Conservation (phyloP, 2,113 vertebrate species). For the Phalacrocorax carbo region DNA sequence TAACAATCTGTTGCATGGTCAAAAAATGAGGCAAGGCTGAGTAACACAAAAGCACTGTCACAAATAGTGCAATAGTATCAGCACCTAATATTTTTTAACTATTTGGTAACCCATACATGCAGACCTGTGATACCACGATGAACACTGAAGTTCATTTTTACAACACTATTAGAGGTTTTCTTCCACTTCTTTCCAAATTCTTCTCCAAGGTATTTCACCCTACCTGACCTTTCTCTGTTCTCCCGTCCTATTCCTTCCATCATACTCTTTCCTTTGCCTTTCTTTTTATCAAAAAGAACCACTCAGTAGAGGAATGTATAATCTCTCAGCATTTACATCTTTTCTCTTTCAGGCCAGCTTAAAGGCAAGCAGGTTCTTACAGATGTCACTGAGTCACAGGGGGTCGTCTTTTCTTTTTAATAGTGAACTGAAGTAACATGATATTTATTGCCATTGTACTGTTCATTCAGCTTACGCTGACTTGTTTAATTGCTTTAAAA, state of each 20-base stretch:
- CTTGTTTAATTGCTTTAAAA: background rate
- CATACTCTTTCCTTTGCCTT: background rate
- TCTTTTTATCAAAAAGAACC: background rate
- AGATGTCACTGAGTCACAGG: background rate
- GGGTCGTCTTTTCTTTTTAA: background rate
- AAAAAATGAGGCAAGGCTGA: background rate
- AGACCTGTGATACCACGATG: background rate
- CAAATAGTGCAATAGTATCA: background rate
- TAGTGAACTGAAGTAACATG: background rate
- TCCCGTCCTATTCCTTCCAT: background rate
- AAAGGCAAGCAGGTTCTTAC: background rate
- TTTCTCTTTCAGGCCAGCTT: background rate
- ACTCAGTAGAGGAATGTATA: background rate
- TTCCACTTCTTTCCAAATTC: background rate
- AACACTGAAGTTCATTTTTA: background rate
- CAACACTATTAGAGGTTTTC: background rate
- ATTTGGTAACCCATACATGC: background rate
- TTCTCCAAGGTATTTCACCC: background rate
- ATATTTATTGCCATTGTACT: background rate
- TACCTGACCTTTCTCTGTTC: background rate
- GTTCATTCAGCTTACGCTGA: background rate
- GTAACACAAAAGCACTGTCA: background rate
- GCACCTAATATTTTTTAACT: background rate
- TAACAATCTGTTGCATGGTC: background rate
- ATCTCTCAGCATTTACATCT: background rate